Evolutionary conservation across 2,888 invertebrate species (phyloP).

Genomic region (Hetaerina titia): DNA sequence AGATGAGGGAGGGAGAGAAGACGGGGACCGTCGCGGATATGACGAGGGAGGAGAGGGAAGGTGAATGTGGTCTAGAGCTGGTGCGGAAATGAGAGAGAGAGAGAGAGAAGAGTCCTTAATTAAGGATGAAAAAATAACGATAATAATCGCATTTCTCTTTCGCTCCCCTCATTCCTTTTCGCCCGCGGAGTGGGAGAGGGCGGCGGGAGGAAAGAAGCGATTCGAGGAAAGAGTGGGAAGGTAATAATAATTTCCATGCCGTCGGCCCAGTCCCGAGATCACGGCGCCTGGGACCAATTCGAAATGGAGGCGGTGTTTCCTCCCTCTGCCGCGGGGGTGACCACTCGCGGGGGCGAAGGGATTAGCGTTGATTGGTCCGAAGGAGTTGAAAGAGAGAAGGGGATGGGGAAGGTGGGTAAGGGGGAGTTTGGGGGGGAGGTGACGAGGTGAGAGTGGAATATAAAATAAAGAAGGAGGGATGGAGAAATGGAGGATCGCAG

Average conservation of each 20-base stretch:
- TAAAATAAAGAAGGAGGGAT: not conserved
- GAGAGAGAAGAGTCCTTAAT: constrained; percentile 33
- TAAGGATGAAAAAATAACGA: constrained; percentile 13
- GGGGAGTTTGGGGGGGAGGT: not conserved
- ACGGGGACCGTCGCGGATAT: not conserved
- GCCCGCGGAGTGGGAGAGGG: not conserved
- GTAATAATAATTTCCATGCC: constrained; percentile 9
- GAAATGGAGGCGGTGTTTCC: not conserved
- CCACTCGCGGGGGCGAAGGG: not conserved
- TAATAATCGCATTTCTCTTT: not conserved
- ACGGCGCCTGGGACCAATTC: not conserved
- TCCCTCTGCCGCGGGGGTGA: not conserved
- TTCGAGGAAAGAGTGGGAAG: not conserved
- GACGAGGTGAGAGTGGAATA: not conserved
- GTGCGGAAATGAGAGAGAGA: not conserved
- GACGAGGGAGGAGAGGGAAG: not conserved
- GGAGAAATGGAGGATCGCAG: not conserved
- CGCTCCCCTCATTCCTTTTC: not conserved
- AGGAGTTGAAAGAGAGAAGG: constrained; percentile 40
- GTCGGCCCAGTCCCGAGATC: not conserved
- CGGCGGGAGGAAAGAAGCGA: not conserved
- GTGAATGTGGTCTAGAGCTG: not conserved
- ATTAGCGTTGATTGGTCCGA: constrained; percentile 56
- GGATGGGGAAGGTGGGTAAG: not conserved
- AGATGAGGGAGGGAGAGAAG: not conserved